These are phyloP conservation scores for Brienomyrus brachyistius DNA, from an alignment of 2,113 vertebrate species.

Conservation along the genomic window DNA sequence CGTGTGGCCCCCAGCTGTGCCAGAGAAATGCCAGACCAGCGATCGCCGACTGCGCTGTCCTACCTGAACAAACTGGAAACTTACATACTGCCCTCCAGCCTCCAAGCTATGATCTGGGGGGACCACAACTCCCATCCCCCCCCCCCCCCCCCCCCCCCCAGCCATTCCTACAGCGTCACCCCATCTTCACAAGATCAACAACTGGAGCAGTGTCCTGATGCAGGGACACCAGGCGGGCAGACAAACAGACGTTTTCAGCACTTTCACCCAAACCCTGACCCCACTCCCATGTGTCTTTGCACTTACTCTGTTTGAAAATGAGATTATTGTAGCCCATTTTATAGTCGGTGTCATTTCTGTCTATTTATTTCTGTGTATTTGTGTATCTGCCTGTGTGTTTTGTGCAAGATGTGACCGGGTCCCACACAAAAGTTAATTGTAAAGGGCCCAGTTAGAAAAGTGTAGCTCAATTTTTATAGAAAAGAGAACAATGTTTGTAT, in stretches of 20 bases:
- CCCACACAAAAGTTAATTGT: background rate
- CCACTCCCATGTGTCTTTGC: background rate
- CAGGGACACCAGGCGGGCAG: background rate
- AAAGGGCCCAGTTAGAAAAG: background rate
- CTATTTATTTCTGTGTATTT: slow-evolving; percentile 11
- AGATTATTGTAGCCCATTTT: background rate
- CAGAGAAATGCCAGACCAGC: background rate
- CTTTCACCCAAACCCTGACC: background rate
- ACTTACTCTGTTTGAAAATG: slow-evolving; percentile 10
- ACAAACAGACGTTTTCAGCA: background rate
- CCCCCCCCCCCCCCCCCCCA: too few relatives aligned
- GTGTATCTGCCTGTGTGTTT: slow-evolving; percentile 7
- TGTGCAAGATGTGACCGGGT: background rate
- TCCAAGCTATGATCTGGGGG: background rate
- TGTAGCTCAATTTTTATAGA: background rate
- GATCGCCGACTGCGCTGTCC: background rate
- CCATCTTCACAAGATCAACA: background rate
- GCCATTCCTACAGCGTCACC: background rate
- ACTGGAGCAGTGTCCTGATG: background rate
- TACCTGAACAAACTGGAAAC: slow-evolving; percentile 20
- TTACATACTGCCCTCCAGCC: background rate
- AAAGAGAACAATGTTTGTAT: background rate
- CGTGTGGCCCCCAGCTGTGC: background rate
- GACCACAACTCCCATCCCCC: background rate
- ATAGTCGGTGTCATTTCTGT: slow-evolving; percentile 7